These are phyloP conservation scores for Flexamia atlantica DNA, from an alignment of 2,888 invertebrate species.

Conservation along the genomic window DNA sequence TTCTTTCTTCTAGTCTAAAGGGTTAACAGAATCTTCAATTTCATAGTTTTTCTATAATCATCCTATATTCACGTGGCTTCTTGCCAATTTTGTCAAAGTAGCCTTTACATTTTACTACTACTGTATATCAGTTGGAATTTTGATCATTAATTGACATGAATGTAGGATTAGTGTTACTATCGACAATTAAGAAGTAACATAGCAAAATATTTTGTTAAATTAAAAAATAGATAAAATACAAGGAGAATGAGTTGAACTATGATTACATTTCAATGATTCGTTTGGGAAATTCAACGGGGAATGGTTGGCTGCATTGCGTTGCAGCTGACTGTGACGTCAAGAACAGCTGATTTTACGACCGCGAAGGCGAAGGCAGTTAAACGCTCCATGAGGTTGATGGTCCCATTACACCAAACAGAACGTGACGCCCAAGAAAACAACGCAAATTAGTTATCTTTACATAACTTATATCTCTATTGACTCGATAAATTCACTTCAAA, in stretches of 20 bases:
- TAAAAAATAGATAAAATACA: slow-evolving; percentile 12
- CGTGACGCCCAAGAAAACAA: slow-evolving; percentile 6
- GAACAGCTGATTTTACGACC: slow-evolving; percentile 44
- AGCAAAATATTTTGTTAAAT: no score
- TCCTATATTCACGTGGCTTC: no score
- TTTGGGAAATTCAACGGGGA: not conserved
- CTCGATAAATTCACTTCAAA: not conserved
- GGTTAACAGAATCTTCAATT: no score
- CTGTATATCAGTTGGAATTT: no score
- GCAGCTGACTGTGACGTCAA: slow-evolving; percentile 48
- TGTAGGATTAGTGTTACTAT: no score
- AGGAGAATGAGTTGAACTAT: not conserved
- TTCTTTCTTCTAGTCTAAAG: no score
- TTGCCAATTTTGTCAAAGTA: no score
- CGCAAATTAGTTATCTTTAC: not conserved
- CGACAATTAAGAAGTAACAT: no score
- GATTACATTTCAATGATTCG: not conserved
- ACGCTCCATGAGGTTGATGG: slow-evolving; percentile 42
- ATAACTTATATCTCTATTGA: not conserved
- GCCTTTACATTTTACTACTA: no score
- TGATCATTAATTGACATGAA: no score
- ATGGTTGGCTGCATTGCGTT: slow-evolving; percentile 21
- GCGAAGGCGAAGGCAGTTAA: slow-evolving; percentile 43
- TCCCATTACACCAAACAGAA: slow-evolving; percentile 32
- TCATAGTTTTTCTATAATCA: no score